These are phyloP conservation scores for Pseudomyrmex cubaensis DNA, from an alignment of 1,140 invertebrate species.

Conservation along the genomic window DNA sequence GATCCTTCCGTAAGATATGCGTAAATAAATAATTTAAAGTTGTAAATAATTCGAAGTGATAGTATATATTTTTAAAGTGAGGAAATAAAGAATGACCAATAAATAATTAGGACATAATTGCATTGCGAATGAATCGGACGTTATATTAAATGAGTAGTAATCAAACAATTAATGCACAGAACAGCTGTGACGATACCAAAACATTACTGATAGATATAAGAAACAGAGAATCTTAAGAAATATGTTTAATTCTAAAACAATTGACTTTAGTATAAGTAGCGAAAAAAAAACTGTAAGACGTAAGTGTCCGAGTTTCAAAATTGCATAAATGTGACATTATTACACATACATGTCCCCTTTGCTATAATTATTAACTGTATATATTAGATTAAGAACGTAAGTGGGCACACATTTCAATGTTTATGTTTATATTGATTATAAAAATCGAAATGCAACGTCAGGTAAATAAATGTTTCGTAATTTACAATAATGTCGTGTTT, in stretches of 20 bases:
- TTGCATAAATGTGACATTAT: conserved; percentile 73
- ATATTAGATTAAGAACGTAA: conserved; percentile 75
- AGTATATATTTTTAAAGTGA: conserved; percentile 78
- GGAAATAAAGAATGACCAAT: conserved; percentile 77
- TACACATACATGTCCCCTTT: conserved; percentile 53
- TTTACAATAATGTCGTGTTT: conserved; percentile 75
- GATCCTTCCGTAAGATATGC: conserved; percentile 38
- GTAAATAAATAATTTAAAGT: conserved; percentile 70
- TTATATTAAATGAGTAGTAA: conserved; percentile 77
- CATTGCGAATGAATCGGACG: conserved; percentile 40
- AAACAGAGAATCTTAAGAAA: conserved; percentile 67
- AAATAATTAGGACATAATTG: conserved; percentile 53
- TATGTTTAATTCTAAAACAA: conserved; percentile 57
- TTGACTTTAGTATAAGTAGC: conserved; percentile 63
- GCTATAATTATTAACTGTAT: conserved; percentile 70
- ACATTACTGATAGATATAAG: conserved; percentile 79
- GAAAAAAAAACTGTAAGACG: conserved; percentile 43
- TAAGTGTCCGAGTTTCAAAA: conserved; percentile 63
- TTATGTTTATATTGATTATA: conserved; percentile 82
- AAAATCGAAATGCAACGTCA: conserved; percentile 75
- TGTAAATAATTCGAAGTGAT: conserved; percentile 69
- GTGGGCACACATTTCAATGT: conserved; percentile 73
- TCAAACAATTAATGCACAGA: conserved; percentile 82
- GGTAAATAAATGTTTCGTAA: conserved; percentile 81
- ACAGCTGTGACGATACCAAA: conserved; percentile 85